Evolutionary conservation across 2,797 vertebrate genomes (phyloP), one percentile per base, ranked within the genome.

Genomic region (Loriculus beryllinus): DNA sequence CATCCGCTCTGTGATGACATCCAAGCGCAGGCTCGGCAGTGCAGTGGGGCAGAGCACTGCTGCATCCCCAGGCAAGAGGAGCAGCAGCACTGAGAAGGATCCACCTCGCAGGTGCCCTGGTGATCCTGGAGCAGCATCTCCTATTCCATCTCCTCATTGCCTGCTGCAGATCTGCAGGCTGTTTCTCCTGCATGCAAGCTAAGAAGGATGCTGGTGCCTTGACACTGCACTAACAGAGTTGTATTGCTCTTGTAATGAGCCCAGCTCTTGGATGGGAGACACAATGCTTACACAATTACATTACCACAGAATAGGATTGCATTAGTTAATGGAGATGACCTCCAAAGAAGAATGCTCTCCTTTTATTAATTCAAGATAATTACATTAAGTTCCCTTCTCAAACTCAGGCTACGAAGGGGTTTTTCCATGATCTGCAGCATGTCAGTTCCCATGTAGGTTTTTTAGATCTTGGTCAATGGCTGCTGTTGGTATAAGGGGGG

Each of bases 341-440:
- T 89, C 88, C 31, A 31, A 80, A 57, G 88, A 71, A 56, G 86
- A 83, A 88, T 23, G 70, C 18, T 77, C 80, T 88, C 78, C 80
- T 88, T 63, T 83, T 64, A 86, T 81, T 90, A 91, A 90, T 90
- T 82, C 82, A 83, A 75, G 77, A 79, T 80, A 78, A 86, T 92
- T 63, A 35, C 74, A 64, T 91, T 83, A 91, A 78, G 74, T 85
- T 84, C 67, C 62, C 70, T 79, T 74, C 79, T 82, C 79, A 79
- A 59, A 71, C 64, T 49, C 60, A 14, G 77, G n/a, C 80, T 85
- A 20, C 2, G 9, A 81, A 64, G 43, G 56, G 39, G 26, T 67
- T 40, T 83, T 86, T 62, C 74, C 57, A 28, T 25, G 39, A 64
- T n/a, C 57, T 64, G 13, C 49, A 42, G 40, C 35, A 25, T 4